These are phyloP conservation scores for Mongoloraphidia duomilia DNA, from an alignment of 2,888 invertebrate genomes.

Conservation along the genomic window DNA sequence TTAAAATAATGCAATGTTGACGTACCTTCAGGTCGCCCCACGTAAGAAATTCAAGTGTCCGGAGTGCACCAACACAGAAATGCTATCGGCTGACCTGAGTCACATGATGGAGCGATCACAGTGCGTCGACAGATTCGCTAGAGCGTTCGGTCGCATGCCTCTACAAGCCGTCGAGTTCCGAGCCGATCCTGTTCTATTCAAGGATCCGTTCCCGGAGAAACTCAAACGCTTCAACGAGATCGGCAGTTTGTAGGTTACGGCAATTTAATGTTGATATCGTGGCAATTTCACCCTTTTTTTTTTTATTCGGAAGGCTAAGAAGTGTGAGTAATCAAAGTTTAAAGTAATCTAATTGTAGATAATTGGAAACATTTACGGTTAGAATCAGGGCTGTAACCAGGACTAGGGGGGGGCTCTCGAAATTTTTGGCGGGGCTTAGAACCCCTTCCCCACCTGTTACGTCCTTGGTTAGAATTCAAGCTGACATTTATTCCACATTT, in stretches of 20 bases:
- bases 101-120: slow-evolving; percentile 89
- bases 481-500: too few species aligned
- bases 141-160: slow-evolving; percentile 77
- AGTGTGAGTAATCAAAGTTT: too few species aligned
- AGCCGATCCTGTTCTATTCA: slow-evolving; percentile 87
- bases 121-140: slow-evolving; percentile 64
- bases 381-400: too few species aligned
- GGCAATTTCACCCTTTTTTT: not conserved
- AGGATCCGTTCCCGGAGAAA: slow-evolving; percentile 70
- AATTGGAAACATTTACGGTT: too few species aligned
- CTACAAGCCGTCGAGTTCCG: slow-evolving; percentile 79
- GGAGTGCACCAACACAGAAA: slow-evolving; percentile 84
- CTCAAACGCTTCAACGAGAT: slow-evolving; percentile 80
- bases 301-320: not conserved
- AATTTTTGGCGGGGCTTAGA: too few species aligned
- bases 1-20: not conserved
- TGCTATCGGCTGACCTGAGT: slow-evolving; percentile 80
- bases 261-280: not conserved
- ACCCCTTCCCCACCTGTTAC: too few species aligned
- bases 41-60: slow-evolving; percentile 96
- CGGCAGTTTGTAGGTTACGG: slow-evolving; percentile 57
- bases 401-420: too few species aligned
- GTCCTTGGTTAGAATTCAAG: too few species aligned
- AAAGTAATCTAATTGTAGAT: too few species aligned
- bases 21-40: slow-evolving; percentile 59